Conservation (phyloP, 2,797 vertebrate genomes). For the Todus mexicanus region DNA sequence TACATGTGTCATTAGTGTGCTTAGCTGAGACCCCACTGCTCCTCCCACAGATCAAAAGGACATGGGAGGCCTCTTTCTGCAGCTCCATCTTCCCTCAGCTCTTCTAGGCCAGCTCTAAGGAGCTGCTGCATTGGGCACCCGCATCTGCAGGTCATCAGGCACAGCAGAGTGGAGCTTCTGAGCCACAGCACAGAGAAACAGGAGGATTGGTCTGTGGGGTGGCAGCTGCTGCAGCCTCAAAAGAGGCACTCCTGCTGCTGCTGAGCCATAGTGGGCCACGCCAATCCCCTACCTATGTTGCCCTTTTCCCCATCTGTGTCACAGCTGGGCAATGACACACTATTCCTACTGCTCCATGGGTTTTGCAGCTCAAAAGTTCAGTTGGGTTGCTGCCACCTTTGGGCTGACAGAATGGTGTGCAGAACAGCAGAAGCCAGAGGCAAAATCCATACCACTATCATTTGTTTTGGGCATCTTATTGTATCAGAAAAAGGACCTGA, state of each 20-base stretch:
- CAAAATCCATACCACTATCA: neutral
- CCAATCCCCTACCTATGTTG: neutral
- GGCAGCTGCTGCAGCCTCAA: neutral
- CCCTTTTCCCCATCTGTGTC: neutral
- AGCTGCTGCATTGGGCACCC: neutral
- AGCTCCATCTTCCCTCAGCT: neutral
- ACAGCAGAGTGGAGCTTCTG: neutral
- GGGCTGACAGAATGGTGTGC: neutral
- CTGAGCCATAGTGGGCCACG: neutral
- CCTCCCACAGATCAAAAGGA: neutral
- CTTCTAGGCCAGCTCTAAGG: neutral
- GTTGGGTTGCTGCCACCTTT: neutral
- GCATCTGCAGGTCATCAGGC: neutral
- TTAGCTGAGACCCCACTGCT: neutral
- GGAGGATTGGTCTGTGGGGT: neutral
- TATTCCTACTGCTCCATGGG: neutral
- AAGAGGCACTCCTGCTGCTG: neutral
- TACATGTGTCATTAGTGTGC: neutral
- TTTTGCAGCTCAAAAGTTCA: neutral
- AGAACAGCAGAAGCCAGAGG: neutral
- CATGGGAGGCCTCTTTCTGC: neutral
- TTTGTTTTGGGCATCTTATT: neutral
- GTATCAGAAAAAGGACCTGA: neutral
- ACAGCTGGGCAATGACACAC: neutral
- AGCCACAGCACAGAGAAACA: neutral